Evolutionary conservation across 2,888 invertebrate species (phyloP).

Genomic region (Dorcus hopei): DNA sequence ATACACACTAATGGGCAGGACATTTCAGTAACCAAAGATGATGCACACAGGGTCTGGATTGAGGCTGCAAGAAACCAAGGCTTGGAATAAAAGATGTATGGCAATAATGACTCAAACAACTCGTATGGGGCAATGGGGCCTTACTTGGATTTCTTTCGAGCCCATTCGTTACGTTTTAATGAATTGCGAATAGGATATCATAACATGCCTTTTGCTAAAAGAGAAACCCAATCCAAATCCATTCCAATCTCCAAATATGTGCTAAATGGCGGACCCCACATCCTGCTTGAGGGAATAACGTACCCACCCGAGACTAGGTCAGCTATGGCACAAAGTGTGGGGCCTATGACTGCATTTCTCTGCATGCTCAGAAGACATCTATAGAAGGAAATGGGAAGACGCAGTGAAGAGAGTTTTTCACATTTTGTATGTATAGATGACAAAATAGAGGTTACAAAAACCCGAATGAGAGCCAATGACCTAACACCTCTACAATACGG

Average conservation of each 20-base stretch:
- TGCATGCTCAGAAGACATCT: background rate
- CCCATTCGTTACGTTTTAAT: background rate
- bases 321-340: slow-evolving; percentile 17
- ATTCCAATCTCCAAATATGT: slow-evolving; percentile 8
- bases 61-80: no score
- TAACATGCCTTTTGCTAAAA: background rate
- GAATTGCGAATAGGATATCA: background rate
- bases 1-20: no score
- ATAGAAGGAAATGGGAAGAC: slow-evolving; percentile 10
- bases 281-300: slow-evolving; percentile 14
- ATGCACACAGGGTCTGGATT: no score
- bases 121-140: background rate
- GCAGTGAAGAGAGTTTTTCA: slow-evolving; percentile 19
- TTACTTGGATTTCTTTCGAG: background rate
- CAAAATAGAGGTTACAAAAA: no score
- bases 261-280: slow-evolving; percentile 7
- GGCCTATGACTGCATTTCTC: slow-evolving; percentile 12
- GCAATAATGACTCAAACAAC: background rate
- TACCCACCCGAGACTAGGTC: slow-evolving; percentile 13
- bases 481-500: no score
- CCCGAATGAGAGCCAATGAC: no score
- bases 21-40: no score
- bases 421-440: no score
- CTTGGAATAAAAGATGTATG: no score
- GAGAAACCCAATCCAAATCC: background rate